These are phyloP conservation scores for Drosophila pachea DNA, from an alignment of 1,140 invertebrate genomes.

Conservation along the genomic window DNA sequence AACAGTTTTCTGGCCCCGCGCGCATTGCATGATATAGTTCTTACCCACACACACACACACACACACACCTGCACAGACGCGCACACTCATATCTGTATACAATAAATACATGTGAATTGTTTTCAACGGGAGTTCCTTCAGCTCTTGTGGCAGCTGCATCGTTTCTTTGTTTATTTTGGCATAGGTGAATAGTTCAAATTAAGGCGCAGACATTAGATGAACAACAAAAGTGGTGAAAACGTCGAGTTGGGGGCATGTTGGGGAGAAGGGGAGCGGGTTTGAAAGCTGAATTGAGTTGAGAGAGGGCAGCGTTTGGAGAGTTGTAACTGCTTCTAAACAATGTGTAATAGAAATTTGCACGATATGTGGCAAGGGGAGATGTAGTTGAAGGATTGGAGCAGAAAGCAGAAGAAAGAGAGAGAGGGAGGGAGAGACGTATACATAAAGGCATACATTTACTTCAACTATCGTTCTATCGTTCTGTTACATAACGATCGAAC, in stretches of 20 bases:
- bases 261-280: too few relatives aligned
- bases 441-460: too few relatives aligned
- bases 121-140: conserved; percentile 20
- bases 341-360: background rate
- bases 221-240: conserved; percentile 16
- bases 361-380: background rate
- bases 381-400: too few relatives aligned
- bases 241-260: background rate
- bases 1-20: conserved; percentile 46
- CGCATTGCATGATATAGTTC: conserved; percentile 54
- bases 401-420: too few relatives aligned
- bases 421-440: too few relatives aligned
- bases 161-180: conserved; percentile 60
- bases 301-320: background rate
- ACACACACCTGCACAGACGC: conserved; percentile 4
- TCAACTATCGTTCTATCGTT: too few relatives aligned
- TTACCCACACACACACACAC: conserved; percentile 20
- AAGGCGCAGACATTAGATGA: conserved; percentile 35
- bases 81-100: too few relatives aligned
- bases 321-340: background rate
- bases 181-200: conserved; percentile 59
- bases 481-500: too few relatives aligned
- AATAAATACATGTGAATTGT: conserved; percentile 22
- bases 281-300: background rate
- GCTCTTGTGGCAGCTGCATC: conserved; percentile 33